These are phyloP conservation scores for Dilophus febrilis DNA, from an alignment of 2,888 invertebrate species.

Conservation along the genomic window DNA sequence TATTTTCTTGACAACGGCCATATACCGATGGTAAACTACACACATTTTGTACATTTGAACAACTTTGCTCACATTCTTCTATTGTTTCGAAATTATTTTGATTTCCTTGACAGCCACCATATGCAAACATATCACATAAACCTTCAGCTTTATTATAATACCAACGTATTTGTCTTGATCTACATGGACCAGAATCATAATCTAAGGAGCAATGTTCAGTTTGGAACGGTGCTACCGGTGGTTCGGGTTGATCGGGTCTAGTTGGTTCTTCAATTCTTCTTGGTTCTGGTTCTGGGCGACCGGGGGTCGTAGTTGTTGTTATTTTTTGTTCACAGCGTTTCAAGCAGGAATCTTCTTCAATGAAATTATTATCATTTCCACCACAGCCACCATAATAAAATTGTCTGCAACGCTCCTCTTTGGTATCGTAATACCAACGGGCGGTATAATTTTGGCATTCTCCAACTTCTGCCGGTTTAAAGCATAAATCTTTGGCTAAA, in stretches of 20 bases:
- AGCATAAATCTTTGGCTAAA: slow-evolving; percentile 39
- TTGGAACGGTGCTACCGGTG: neutral
- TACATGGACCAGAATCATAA: slow-evolving; percentile 50
- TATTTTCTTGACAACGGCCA: slow-evolving; percentile 22
- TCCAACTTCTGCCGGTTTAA: slow-evolving; percentile 57
- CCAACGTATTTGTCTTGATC: slow-evolving; percentile 40
- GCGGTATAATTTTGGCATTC: slow-evolving; percentile 58
- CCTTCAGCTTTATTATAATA: slow-evolving; percentile 55
- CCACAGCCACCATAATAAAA: slow-evolving; percentile 86
- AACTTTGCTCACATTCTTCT: slow-evolving; percentile 52
- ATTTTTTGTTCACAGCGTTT: slow-evolving; percentile 41
- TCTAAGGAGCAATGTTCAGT: slow-evolving; percentile 48
- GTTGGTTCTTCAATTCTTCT: slow-evolving; percentile 5
- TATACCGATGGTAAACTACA: slow-evolving; percentile 21
- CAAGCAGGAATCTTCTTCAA: slow-evolving; percentile 45
- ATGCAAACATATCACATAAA: slow-evolving; percentile 60
- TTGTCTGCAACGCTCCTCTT: slow-evolving; percentile 51
- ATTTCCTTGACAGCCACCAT: slow-evolving; percentile 70
- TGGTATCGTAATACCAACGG: slow-evolving; percentile 72
- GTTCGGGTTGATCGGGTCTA: slow-evolving; percentile 9
- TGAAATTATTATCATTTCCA: slow-evolving; percentile 81
- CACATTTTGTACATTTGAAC: slow-evolving; percentile 43
- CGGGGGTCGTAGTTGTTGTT: slow-evolving; percentile 25
- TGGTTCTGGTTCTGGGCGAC: slow-evolving; percentile 14
- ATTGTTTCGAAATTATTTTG: slow-evolving; percentile 54